A percentile compares a stretch with the other conserved stretches of the same genome.
phyloP scores from a whole-genome alignment of 2,797 vertebrate genomes.

The Antrozous pallidus region DNA sequence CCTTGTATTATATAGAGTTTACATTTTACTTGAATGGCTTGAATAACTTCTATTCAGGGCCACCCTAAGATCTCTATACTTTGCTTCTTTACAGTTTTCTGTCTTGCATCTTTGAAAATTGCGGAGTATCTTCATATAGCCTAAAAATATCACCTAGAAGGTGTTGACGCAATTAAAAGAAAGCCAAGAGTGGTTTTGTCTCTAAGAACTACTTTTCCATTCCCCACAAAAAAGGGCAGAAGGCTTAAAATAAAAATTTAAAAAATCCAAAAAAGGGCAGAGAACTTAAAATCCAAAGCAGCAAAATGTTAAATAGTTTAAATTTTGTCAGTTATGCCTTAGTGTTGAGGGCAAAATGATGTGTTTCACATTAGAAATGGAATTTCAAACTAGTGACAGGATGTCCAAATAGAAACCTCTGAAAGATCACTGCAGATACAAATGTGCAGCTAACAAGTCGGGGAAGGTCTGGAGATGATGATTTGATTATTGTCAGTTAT shows the following conservation, averaged over 20 bases:
- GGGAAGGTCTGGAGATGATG: neutral
- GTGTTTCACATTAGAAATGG: neutral
- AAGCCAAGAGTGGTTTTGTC: neutral
- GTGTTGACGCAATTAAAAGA: slow-evolving; percentile 7
- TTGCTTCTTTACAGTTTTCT: neutral
- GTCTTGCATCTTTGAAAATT: neutral
- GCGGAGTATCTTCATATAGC: neutral
- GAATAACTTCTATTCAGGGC: neutral
- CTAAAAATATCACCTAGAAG: neutral
- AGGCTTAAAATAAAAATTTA: neutral
- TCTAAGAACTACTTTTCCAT: neutral
- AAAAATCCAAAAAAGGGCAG: neutral
- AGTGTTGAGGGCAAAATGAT: neutral
- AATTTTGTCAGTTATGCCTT: neutral
- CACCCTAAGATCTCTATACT: neutral
- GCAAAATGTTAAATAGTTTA: neutral
- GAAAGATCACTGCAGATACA: neutral
- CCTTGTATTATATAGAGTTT: neutral
- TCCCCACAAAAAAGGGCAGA: neutral
- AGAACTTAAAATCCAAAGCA: neutral
- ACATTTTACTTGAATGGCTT: neutral
- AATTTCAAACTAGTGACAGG: neutral
- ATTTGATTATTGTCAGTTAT: slow-evolving; percentile 25
- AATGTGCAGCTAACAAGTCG: neutral
- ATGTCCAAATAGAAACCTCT: neutral